Evolutionary conservation across 2,797 vertebrate species (phyloP).

Genomic region (Tenualosa thibaudeaui): DNA sequence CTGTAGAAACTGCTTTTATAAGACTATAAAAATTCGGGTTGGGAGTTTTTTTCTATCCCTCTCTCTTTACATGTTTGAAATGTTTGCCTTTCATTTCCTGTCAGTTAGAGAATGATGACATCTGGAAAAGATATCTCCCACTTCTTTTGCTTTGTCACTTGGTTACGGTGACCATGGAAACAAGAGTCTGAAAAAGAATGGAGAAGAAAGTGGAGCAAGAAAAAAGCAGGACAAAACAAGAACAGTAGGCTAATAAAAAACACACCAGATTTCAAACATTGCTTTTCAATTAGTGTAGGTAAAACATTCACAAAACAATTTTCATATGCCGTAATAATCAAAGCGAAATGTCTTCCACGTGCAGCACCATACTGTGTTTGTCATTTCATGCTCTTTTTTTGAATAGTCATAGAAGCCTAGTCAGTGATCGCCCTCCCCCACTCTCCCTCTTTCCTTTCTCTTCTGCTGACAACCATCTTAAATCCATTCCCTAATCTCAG

Average conservation of each 20-base stretch:
- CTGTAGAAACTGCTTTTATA: not conserved
- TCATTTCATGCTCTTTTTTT: slow-evolving; percentile 35
- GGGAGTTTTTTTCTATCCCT: slow-evolving; percentile 31
- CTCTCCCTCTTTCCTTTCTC: slow-evolving; percentile 23
- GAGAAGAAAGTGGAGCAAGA: slow-evolving; percentile 41
- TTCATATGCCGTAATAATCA: slow-evolving; percentile 29
- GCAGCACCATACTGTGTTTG: not conserved
- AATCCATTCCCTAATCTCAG: slow-evolving; percentile 69
- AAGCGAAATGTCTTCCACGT: slow-evolving; percentile 19
- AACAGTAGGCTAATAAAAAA: not conserved
- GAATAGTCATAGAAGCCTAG: slow-evolving; percentile 40
- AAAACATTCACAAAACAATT: slow-evolving; percentile 10
- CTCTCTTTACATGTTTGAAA: slow-evolving; percentile 46
- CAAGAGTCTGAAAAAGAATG: slow-evolving; percentile 45
- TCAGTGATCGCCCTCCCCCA: slow-evolving; percentile 38
- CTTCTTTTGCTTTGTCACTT: slow-evolving; percentile 57
- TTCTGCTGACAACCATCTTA: slow-evolving; percentile 63
- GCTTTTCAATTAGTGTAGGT: not conserved
- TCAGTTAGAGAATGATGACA: slow-evolving; percentile 51
- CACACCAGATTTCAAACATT: not conserved
- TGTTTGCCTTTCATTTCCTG: slow-evolving; percentile 60
- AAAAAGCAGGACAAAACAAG: not conserved
- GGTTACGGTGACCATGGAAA: slow-evolving; percentile 62
- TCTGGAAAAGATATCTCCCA: slow-evolving; percentile 57
- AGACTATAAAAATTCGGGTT: slow-evolving; percentile 19